Percentiles rank a stretch among this genome's conserved stretches.
Evolutionary conservation across 1,140 invertebrate genomes (phyloP).

Genomic region (Ruditapes philippinarum): DNA sequence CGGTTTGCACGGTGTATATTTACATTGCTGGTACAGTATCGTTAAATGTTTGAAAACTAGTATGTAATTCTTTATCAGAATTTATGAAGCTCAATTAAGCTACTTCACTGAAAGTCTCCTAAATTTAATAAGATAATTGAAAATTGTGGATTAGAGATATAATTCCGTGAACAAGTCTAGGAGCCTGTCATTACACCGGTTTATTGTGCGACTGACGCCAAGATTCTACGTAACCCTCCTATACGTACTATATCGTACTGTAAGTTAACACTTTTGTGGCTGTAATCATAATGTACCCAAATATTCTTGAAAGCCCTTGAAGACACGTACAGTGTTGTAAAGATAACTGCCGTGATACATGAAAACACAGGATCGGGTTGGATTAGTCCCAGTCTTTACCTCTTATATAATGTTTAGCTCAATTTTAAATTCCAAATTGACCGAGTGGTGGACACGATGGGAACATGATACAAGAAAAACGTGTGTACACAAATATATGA

Average conservation of each 20-base stretch:
- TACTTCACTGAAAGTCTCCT: constrained; percentile 5
- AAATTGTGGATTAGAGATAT: constrained; percentile 50
- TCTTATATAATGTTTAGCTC: neutral
- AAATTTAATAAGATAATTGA: constrained; percentile 64
- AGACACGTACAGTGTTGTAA: constrained; percentile 24
- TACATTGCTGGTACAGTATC: neutral
- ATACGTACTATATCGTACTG: constrained; percentile 18
- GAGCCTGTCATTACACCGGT: neutral
- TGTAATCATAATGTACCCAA: constrained; percentile 32
- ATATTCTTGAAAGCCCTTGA: constrained; percentile 40
- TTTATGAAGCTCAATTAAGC: constrained; percentile 58
- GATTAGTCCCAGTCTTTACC: neutral
- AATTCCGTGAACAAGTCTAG: constrained; percentile 9
- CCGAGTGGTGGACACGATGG: too few relatives aligned
- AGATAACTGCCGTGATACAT: neutral
- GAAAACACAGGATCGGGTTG: neutral
- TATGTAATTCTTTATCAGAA: constrained; percentile 21
- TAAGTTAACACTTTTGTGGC: neutral
- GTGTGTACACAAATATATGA: too few relatives aligned
- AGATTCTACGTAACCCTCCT: constrained; percentile 10
- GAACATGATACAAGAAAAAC: too few relatives aligned
- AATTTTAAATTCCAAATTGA: too few relatives aligned
- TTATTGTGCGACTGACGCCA: constrained; percentile 50
- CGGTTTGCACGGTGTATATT: neutral
- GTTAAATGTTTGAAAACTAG: neutral